Conservation (phyloP, 2,113 vertebrate genomes). For the Stomatorhinus ivindoensis region DNA sequence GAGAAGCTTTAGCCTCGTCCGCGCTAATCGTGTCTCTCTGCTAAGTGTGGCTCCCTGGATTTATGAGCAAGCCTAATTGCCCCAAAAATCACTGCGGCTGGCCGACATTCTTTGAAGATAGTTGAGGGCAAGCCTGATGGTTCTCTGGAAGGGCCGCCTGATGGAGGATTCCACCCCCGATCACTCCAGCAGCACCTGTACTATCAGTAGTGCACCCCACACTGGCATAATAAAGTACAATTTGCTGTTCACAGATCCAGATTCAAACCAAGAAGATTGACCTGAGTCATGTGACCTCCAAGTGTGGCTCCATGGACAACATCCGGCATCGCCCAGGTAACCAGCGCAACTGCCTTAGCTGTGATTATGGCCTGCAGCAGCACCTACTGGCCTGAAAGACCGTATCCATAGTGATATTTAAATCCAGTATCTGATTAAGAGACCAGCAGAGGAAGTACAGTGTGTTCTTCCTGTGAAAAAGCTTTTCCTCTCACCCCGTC, state of each 20-base stretch:
- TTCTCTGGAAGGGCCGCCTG: not conserved
- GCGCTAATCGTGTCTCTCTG: conserved; percentile 65
- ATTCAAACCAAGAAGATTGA: conserved; percentile 93
- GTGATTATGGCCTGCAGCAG: not conserved
- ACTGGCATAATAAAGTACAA: not conserved
- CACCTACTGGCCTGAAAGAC: not conserved
- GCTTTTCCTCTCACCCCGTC: conserved; percentile 1
- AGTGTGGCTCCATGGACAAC: conserved; percentile 89
- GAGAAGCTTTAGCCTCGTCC: conserved; percentile 64
- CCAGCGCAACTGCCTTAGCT: not conserved
- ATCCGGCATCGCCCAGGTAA: conserved; percentile 87
- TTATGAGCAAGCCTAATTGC: not conserved
- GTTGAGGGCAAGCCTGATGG: no score
- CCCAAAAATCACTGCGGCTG: not conserved
- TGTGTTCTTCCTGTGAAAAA: not conserved
- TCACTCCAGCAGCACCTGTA: not conserved
- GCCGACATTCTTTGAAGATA: not conserved
- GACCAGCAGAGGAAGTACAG: not conserved
- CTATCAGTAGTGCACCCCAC: not conserved
- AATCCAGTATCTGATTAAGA: not conserved
- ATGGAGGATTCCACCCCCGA: not conserved
- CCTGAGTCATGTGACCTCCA: conserved; percentile 83
- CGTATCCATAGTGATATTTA: not conserved
- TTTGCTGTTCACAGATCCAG: conserved; percentile 65
- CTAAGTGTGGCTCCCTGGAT: conserved; percentile 8